Conservation (phyloP, 2,797 vertebrate genomes). For the Thunnus albacares region DNA sequence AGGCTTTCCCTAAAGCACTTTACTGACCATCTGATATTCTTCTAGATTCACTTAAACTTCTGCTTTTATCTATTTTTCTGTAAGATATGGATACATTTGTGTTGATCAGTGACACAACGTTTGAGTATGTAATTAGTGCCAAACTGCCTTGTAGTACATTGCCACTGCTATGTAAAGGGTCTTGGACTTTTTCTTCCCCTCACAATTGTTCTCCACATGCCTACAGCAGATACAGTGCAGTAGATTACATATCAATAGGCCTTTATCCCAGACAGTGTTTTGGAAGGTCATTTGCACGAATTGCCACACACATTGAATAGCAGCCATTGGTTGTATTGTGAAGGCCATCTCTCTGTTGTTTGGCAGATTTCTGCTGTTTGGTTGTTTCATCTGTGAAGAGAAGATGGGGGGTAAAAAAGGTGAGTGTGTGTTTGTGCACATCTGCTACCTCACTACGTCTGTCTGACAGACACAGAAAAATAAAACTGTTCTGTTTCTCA, state of each 20-base stretch:
- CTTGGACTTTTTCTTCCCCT: constrained; percentile 22
- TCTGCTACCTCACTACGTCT: constrained; percentile 40
- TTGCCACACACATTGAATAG: constrained; percentile 37
- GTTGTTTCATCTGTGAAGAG: constrained; percentile 56
- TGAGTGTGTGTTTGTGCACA: constrained; percentile 34
- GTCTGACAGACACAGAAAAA: constrained; percentile 46
- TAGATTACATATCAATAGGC: constrained; percentile 48
- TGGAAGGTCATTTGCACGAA: constrained; percentile 61
- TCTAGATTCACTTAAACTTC: not conserved
- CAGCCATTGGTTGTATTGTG: constrained; percentile 44
- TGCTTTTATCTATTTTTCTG: constrained; percentile 20
- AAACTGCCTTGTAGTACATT: constrained; percentile 7
- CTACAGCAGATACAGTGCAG: constrained; percentile 43
- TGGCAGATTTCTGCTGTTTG: constrained; percentile 53
- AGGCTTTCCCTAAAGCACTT: not conserved
- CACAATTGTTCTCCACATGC: constrained; percentile 28
- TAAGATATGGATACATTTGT: constrained; percentile 30
- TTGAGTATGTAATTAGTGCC: constrained; percentile 26
- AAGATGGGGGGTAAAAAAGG: constrained; percentile 23
- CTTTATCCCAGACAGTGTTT: constrained; percentile 45
- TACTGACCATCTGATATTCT: not conserved
- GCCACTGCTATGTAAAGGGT: constrained; percentile 22
- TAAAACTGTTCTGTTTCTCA: constrained; percentile 50
- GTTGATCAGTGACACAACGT: constrained; percentile 31
- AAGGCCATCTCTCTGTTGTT: constrained; percentile 51